These are phyloP conservation scores for Xenopus borealis DNA, from an alignment of 2,113 vertebrate genomes.

Conservation along the genomic window DNA sequence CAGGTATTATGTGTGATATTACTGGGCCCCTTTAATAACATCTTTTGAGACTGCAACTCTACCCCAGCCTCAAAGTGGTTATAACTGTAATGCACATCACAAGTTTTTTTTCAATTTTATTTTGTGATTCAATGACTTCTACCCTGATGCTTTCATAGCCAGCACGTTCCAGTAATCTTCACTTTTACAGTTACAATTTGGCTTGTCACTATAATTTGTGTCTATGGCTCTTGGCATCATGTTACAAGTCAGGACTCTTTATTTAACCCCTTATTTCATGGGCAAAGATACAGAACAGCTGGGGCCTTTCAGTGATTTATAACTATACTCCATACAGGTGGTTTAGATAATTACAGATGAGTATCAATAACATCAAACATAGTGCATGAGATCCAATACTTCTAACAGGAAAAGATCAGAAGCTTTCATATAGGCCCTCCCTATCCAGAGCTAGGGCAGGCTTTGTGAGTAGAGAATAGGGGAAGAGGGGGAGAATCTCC, in stretches of 20 bases:
- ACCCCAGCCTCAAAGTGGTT: too few relatives aligned
- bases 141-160: neutral
- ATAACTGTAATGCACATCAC: too few relatives aligned
- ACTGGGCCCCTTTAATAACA: too few relatives aligned
- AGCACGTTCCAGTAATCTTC: neutral
- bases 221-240: neutral
- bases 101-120: too few relatives aligned
- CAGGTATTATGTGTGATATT: too few relatives aligned
- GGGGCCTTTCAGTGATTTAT: conserved; percentile 5
- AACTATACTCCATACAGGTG: conserved; percentile 21
- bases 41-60: too few relatives aligned
- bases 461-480: too few relatives aligned
- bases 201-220: neutral
- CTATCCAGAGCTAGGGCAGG: neutral
- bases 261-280: conserved; percentile 1
- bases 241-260: neutral
- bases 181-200: neutral
- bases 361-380: conserved; percentile 35
- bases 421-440: neutral
- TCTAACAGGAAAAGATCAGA: conserved; percentile 24
- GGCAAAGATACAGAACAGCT: neutral
- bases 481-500: conserved; percentile 8
- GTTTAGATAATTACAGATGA: conserved; percentile 35
- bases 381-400: conserved; percentile 13
- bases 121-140: neutral